Base-by-base conservation (phyloP, 2,888 invertebrate species). In the Sclerodermus sp. region DNA sequence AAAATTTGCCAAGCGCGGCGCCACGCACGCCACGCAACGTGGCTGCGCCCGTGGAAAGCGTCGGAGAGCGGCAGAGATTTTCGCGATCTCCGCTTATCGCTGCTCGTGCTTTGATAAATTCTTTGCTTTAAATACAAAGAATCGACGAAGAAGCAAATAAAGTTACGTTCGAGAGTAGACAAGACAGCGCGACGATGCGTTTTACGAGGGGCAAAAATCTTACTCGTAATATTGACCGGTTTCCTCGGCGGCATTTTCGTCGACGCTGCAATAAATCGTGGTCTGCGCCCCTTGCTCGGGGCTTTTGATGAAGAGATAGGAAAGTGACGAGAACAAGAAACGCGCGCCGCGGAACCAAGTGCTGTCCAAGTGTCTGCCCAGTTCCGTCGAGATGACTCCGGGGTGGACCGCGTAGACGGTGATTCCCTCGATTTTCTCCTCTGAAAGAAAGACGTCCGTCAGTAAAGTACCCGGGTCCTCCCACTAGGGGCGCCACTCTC, bases 211-310 rank as follows among this genome's bases (percentile, higher is more conserved):
- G 23, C 3, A 23, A 23, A 41, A 1, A 46, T 16, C 51, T 64
- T 73, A 84, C 84, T 80, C 81, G 67, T 85, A 84, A 68, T 83
- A 84, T 9, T 84, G 67, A 8, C 86, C 87, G 40, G 84, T 84
- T 70, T 87, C 84, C 16, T 80, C 74, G 0, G 79, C 84, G 58
- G 84, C 84, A 59, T 86, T 83, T 55, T 87, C 86, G 57, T 87
- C 86, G 0, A 88, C 79, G 0, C 88, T 83, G 66, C 89, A 90
- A 71, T 90, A 84, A 48, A 91, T 82, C 0, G 84, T 83, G 1
- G 90, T 90, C 77, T 91, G 91, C 0, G 91, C 89, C 1, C 91
- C 91, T 55, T 84, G 81, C 57, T 82, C 81, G 0, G 85, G 82
- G 1, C 80, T 80, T 71, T 87, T 85, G 51, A 84, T 76, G 62